phyloP scores from a whole-genome alignment of 2,888 invertebrate genomes.

The Syrphus vitripennis region DNA sequence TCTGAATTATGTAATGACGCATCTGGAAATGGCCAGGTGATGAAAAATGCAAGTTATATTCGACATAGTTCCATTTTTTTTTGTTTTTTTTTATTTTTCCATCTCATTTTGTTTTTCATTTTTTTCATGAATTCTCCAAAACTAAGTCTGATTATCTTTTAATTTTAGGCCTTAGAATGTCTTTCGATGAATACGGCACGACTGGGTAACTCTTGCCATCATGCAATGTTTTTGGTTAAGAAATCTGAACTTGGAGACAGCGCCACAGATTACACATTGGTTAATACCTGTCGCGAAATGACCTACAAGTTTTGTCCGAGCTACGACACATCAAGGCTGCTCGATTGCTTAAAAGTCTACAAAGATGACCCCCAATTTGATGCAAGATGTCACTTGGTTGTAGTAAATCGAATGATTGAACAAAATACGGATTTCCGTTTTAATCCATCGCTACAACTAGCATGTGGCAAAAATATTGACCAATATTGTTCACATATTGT shows the following conservation, averaged over 20 bases:
- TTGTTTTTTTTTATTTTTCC: constrained; percentile 6
- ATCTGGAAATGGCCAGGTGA: constrained; percentile 84
- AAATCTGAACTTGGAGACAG: constrained; percentile 93
- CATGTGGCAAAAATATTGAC: constrained; percentile 91
- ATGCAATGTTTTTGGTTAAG: constrained; percentile 91
- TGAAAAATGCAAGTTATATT: constrained; percentile 78
- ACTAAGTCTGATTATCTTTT: constrained; percentile 65
- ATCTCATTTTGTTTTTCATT: constrained; percentile 22
- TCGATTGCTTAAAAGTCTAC: constrained; percentile 90
- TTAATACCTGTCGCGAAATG: constrained; percentile 92
- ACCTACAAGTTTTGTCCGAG: constrained; percentile 92
- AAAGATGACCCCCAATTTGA: constrained; percentile 91
- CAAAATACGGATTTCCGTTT: constrained; percentile 95
- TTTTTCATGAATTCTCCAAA: not conserved
- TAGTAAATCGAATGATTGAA: constrained; percentile 94
- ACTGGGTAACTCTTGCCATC: constrained; percentile 88
- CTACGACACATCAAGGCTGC: constrained; percentile 85
- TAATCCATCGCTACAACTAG: constrained; percentile 90
- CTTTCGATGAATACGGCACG: constrained; percentile 85
- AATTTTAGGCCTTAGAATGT: constrained; percentile 89
- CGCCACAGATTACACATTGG: constrained; percentile 92
- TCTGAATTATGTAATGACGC: constrained; percentile 86
- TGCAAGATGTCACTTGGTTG: constrained; percentile 90
- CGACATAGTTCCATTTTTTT: constrained; percentile 26
- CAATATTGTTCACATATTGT: constrained; percentile 85